These are phyloP conservation scores for Epinotia ramella DNA, from an alignment of 2,888 invertebrate genomes.

Conservation along the genomic window DNA sequence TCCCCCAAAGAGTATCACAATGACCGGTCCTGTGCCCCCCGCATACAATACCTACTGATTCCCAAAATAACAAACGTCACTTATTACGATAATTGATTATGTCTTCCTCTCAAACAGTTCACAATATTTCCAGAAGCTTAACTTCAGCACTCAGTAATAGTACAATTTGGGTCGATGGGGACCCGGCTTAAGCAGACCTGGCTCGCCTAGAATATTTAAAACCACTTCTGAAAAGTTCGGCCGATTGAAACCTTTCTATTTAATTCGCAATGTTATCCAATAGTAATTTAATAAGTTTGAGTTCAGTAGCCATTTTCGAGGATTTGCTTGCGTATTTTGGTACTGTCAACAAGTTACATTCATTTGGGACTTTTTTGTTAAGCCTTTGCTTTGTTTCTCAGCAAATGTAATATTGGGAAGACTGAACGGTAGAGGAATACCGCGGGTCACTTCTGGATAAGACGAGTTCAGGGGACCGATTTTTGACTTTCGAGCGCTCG, in stretches of 20 bases:
- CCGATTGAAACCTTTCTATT: constrained; percentile 25
- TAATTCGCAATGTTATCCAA: constrained; percentile 22
- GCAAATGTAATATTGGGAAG: background rate
- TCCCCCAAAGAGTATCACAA: too few species aligned
- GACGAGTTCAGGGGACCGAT: too few species aligned
- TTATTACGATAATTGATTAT: too few species aligned
- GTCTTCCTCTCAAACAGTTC: background rate
- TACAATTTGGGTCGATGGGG: constrained; percentile 1
- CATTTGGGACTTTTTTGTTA: background rate
- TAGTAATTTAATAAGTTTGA: constrained; percentile 17
- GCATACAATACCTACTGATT: too few species aligned
- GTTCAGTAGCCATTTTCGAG: background rate
- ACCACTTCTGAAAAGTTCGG: constrained; percentile 29
- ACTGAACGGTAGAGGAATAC: too few species aligned
- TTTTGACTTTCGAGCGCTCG: too few species aligned
- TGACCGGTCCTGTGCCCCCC: too few species aligned
- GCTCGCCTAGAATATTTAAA: constrained; percentile 30
- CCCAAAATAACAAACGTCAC: too few species aligned
- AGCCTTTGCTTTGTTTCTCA: background rate
- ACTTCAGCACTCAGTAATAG: background rate
- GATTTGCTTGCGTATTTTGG: background rate
- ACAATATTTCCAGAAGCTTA: constrained; percentile 1
- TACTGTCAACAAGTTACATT: background rate
- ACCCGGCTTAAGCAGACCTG: constrained; percentile 1
- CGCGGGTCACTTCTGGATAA: too few species aligned